Evolutionary conservation across 1,140 invertebrate species (phyloP), one percentile per base, ranked within the genome.

Genomic region (Leptinotarsa lineolata): DNA sequence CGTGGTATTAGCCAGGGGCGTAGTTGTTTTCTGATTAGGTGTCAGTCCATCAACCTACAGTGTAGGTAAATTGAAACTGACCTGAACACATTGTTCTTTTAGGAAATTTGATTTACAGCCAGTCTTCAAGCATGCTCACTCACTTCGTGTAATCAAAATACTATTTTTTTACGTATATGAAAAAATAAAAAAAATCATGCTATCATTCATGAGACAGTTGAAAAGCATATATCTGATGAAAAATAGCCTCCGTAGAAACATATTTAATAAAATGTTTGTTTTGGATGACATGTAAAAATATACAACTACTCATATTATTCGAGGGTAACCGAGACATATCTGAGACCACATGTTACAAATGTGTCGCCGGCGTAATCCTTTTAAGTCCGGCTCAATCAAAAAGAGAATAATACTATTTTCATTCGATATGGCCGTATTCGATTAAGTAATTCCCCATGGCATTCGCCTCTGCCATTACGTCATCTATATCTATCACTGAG

Each of bases 401-500:
- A 54, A 4, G n/a, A 54, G n/a, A 54, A 54, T n/a, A 30, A 30
- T 30, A 30, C 30, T 30, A 54, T 54, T 54, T 54, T 54, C 48
- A 54, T 54, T 54, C 48, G 48, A 54, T 54, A 54, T 54, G 48
- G 48, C 48, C 48, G 13, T 16, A 15, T 54, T 16, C 15, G 48
- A n/a, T 54, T 54, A 54, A 54, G n/a, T 54, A 54, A 54, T 54
- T 54, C 48, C 48, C 48, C 13, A 13, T 5, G 48, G 15, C n/a
- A 16, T 54, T n/a, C 48, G 48, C 15, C 48, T 54, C n/a, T 54
- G 1, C 48, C 48, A 54, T 54, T 54, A 54, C 48, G 48, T 54
- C 48, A 54, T 54, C 48, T 54, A 54, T 54, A 54, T 54, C 48
- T n/a, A 54, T 54, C 48, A 16, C n/a, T 54, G 48, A n/a, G 48